Percentiles rank a stretch among this genome's conserved stretches.
These are phyloP conservation scores for Cygnus buccinator DNA, from an alignment of 2,113 vertebrate species.

Conservation along the genomic window DNA sequence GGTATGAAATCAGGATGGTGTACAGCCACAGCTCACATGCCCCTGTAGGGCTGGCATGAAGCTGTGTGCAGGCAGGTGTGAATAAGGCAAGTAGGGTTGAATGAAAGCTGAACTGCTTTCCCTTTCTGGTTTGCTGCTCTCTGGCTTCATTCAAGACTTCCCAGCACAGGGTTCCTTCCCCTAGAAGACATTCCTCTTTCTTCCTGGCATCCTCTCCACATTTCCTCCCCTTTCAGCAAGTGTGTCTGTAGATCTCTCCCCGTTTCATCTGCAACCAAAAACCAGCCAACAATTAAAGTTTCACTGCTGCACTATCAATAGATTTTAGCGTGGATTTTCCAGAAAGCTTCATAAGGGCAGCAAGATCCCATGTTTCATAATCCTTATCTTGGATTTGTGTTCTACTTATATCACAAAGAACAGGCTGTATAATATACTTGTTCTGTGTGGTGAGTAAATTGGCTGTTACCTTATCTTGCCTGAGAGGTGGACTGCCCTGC, in stretches of 20 bases:
- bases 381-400: not conserved
- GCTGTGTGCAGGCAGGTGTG: not conserved
- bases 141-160: not conserved
- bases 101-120: not conserved
- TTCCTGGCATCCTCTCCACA: not conserved
- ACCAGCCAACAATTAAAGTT: not conserved
- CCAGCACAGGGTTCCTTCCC: not conserved
- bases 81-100: not conserved
- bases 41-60: not conserved
- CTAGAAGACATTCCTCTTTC: not conserved
- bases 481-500: not conserved
- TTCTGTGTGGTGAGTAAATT: not conserved
- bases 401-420: not conserved
- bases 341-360: not conserved
- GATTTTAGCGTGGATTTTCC: not conserved
- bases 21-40: rapidly evolving
- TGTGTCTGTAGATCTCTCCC: not conserved
- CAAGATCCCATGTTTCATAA: not conserved
- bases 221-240: not conserved
- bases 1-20: not conserved
- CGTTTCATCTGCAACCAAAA: not conserved
- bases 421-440: not conserved
- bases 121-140: not conserved
- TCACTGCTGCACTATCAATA: not conserved
- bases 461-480: not conserved